Evolutionary conservation across 2,113 vertebrate genomes (phyloP), one percentile per base, ranked within the genome.

Genomic region (Mesoclemmys tuberculata): DNA sequence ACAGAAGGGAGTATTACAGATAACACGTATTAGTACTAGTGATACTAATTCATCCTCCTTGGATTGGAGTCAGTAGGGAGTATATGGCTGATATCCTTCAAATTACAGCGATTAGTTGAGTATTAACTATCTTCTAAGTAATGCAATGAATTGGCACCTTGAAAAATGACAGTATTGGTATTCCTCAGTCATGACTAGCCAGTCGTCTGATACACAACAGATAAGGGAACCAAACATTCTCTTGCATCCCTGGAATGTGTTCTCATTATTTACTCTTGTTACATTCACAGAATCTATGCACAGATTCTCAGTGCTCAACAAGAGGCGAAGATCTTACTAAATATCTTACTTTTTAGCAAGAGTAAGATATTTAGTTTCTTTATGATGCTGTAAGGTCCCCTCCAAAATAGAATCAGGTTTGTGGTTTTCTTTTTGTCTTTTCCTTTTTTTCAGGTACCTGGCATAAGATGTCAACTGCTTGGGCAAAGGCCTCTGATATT

Each of bases 71-170:
- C 51, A 52, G 26, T 56, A 89, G 87, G 88, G 88, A 89, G 35
- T 49, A 61, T 44, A 52, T 2, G 2, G 14, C 75, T 77, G 21
- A 82, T 92, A 14, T 86, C 55, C 84, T 91, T 91, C 84, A 88
- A 94, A 82, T 93, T 92, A 80, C 5, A 5, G 10, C 5, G 56
- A 71, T 44, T 54, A 38, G 0, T 0, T 35, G 48, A 93, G 7
- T 38, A 94, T 89, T n/a, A 93, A 46, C 80, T 93, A 52, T 83
- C 4, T 21, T 95, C 82, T 93, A 46, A 91, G 91, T 95, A 90
- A 82, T 49, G 3, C 44, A 61, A 48, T 27, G 31, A 44, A 6
- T 2, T 91, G 71, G 51, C 51, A 44, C 90, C 91, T 93, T 82
- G 78, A 38, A 77, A 82, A 90, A 90, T 21, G 21, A 0, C 81